These are phyloP conservation scores for Rotaria magnacalcarata DNA, from an alignment of 2,888 invertebrate species.

Conservation along the genomic window DNA sequence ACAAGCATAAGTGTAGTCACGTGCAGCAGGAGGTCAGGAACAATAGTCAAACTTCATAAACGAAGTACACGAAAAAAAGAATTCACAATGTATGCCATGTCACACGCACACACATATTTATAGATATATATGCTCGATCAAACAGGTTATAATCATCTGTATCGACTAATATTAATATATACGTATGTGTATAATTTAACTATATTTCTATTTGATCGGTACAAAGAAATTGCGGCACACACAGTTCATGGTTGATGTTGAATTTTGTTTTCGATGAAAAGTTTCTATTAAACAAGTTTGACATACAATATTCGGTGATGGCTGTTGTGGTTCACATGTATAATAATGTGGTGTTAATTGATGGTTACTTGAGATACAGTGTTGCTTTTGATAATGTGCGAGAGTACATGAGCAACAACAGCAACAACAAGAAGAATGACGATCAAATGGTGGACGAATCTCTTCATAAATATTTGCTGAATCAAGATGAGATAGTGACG, in stretches of 20 bases:
- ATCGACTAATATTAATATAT: background rate
- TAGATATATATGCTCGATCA: background rate
- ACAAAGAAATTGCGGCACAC: background rate
- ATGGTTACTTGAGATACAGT: background rate
- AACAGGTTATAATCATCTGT: background rate
- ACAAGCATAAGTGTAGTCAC: conserved; percentile 17
- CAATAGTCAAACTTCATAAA: background rate
- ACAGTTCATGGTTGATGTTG: background rate
- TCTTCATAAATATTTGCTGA: background rate
- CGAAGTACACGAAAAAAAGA: background rate
- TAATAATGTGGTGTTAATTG: background rate
- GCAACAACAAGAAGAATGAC: background rate
- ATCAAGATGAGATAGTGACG: background rate
- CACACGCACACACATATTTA: background rate
- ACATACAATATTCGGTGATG: background rate
- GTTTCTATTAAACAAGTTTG: background rate
- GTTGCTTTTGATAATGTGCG: background rate
- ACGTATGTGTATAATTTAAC: background rate
- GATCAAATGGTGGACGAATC: background rate
- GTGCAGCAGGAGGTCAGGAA: conserved; percentile 8
- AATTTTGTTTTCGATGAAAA: background rate
- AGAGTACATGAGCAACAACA: background rate
- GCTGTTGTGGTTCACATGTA: background rate
- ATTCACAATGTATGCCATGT: background rate
- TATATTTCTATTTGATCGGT: background rate